Evolutionary conservation across 2,797 vertebrate species (phyloP).

Genomic region (Eulemur mongoz): DNA sequence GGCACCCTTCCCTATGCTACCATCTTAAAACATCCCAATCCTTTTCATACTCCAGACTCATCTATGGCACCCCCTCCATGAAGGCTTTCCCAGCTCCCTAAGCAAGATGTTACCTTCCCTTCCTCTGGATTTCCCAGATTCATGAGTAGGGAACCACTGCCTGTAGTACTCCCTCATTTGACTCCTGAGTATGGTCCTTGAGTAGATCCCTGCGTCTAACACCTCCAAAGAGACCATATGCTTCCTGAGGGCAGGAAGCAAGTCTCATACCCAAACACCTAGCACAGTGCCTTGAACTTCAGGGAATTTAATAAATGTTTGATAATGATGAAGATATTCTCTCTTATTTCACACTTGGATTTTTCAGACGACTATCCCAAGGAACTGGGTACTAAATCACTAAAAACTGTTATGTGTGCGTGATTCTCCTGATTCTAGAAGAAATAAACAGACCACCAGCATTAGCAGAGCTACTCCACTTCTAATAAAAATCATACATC

Average conservation of each 20-base stretch:
- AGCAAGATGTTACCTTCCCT: not conserved
- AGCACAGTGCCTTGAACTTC: not conserved
- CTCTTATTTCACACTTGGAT: not conserved
- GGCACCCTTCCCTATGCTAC: not conserved
- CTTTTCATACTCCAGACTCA: not conserved
- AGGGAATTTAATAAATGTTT: not conserved
- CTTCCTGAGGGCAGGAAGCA: not conserved
- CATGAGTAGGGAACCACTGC: not conserved
- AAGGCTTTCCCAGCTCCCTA: not conserved
- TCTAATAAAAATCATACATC: not conserved
- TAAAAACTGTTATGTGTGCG: not conserved
- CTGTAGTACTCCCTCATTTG: not conserved
- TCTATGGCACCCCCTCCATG: not conserved
- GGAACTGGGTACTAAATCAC: not conserved
- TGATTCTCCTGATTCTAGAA: not conserved
- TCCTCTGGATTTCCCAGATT: not conserved
- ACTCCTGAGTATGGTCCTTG: not conserved
- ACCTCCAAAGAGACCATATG: not conserved
- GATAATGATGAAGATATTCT: not conserved
- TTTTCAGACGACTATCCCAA: not conserved
- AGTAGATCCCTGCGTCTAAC: not conserved
- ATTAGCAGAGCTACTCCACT: not conserved
- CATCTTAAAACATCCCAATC: not conserved
- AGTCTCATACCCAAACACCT: not conserved
- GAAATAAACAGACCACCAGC: not conserved